Conservation (phyloP, 2,888 invertebrate genomes). For the Microctonus aethiopoides region DNA sequence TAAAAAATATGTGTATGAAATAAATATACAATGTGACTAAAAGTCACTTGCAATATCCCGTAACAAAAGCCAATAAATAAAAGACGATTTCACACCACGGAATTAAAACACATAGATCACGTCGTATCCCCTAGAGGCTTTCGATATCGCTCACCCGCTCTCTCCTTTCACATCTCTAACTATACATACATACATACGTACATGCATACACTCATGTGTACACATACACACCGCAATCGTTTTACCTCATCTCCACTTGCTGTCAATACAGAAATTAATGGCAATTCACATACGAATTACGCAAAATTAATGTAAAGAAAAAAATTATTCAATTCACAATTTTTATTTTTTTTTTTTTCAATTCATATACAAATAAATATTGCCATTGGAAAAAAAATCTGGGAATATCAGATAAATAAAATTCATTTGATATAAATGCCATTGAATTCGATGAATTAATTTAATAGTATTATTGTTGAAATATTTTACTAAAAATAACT, state of each 20-base stretch:
- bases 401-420: no score
- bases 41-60: slow-evolving; percentile 58
- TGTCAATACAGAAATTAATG: not conserved
- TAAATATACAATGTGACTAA: slow-evolving; percentile 45
- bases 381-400: no score
- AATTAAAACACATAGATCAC: slow-evolving; percentile 64
- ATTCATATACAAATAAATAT: no score
- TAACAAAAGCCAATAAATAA: slow-evolving; percentile 62
- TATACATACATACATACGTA: slow-evolving; percentile 8
- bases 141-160: slow-evolving; percentile 39
- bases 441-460: no score
- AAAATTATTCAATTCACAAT: no score
- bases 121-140: slow-evolving; percentile 46
- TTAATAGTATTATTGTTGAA: no score
- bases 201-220: no score
- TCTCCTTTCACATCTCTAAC: slow-evolving; percentile 41
- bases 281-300: not conserved
- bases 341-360: no score
- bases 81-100: slow-evolving; percentile 52
- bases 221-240: no score
- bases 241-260: not conserved
- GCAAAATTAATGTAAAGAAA: not conserved
- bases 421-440: not conserved
- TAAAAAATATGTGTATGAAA: slow-evolving; percentile 6
- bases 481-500: no score